Conservation (phyloP, 2,888 invertebrate genomes). For the Myopa tessellatipennis region DNA sequence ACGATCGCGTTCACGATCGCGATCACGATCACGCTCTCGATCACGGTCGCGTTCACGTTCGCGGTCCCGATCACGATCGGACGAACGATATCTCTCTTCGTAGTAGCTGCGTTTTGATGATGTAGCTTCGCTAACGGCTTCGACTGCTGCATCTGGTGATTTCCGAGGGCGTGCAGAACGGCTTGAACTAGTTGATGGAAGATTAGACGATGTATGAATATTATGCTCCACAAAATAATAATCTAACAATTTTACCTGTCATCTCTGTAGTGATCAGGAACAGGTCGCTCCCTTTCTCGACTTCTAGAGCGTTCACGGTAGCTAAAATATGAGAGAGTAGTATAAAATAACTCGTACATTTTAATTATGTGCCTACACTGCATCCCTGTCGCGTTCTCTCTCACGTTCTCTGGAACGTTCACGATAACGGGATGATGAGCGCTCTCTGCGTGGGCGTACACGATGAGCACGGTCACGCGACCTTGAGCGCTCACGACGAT, state of each 20-base stretch:
- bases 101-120: constrained; percentile 75
- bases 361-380: constrained; percentile 70
- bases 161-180: constrained; percentile 70
- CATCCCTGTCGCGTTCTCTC: constrained; percentile 70
- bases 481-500: constrained; percentile 74
- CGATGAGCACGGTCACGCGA: constrained; percentile 70
- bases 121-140: constrained; percentile 64
- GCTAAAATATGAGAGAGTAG: constrained; percentile 52
- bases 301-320: constrained; percentile 80
- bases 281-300: constrained; percentile 72
- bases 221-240: background rate
- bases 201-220: background rate
- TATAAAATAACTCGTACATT: background rate
- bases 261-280: constrained; percentile 66
- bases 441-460: constrained; percentile 66
- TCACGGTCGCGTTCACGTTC: constrained; percentile 75
- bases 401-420: constrained; percentile 80
- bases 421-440: constrained; percentile 74
- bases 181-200: constrained; percentile 57
- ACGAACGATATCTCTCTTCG: constrained; percentile 85
- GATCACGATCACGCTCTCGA: constrained; percentile 75
- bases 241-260: constrained; percentile 59
- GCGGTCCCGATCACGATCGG: constrained; percentile 75
- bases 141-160: constrained; percentile 70
- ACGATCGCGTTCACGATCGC: constrained; percentile 75